Percentiles rank a stretch among this genome's conserved stretches.
These are phyloP conservation scores for Emydoidea blandingii DNA, from an alignment of 2,797 vertebrate species.

Conservation along the genomic window DNA sequence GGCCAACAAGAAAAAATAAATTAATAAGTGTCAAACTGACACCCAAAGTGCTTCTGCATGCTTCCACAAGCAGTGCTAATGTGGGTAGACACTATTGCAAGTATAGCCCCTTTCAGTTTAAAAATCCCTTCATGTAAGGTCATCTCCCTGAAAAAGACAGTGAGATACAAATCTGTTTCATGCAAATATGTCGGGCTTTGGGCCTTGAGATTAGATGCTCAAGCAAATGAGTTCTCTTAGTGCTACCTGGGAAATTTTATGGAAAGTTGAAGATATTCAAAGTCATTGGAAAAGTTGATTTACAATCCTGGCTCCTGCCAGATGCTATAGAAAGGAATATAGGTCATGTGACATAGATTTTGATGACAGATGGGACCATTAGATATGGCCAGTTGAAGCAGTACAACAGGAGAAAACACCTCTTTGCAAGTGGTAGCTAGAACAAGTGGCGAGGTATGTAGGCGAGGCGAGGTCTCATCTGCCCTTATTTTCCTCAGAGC, in stretches of 20 bases:
- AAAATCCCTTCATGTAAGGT: neutral
- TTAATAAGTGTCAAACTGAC: neutral
- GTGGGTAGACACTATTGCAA: neutral
- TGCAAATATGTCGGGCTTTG: neutral
- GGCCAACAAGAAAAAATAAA: neutral
- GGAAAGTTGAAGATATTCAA: neutral
- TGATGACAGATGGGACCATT: neutral
- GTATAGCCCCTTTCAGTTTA: neutral
- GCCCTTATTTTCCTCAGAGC: neutral
- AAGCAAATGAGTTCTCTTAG: neutral
- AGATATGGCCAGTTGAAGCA: neutral
- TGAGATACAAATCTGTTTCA: neutral
- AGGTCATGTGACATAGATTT: neutral
- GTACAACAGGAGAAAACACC: neutral
- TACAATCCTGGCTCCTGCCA: neutral
- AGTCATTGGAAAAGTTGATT: neutral
- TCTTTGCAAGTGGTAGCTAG: neutral
- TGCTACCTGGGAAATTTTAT: neutral
- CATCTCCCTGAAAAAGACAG: neutral
- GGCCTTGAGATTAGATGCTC: neutral
- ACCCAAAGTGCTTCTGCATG: neutral
- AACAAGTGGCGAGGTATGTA: neutral
- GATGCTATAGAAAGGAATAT: neutral
- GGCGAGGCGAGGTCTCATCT: neutral
- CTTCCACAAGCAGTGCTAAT: neutral